phyloP scores from a whole-genome alignment of 2,113 vertebrate genomes.

The Physeter macrocephalus region DNA sequence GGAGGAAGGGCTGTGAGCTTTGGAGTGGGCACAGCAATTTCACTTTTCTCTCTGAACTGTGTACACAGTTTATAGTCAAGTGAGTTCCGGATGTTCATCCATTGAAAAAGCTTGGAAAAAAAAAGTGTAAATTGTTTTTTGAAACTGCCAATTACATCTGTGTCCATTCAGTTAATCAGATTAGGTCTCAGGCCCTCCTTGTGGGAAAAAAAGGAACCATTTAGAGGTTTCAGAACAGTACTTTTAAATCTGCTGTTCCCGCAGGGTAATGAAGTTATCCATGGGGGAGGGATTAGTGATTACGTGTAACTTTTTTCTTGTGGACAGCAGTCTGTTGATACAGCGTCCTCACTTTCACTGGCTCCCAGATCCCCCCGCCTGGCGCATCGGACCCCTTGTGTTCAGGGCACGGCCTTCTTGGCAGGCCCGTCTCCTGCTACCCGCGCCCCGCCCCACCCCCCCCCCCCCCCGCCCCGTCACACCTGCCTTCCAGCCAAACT shows the following conservation, averaged over 20 bases:
- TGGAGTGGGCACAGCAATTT: accelerated
- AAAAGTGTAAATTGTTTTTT: not conserved
- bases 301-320: not conserved
- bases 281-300: accelerated
- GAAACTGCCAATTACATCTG: not conserved
- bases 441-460: no score
- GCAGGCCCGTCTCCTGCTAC: accelerated
- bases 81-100: not conserved
- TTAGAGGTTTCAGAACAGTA: not conserved
- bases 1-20: not conserved
- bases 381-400: not conserved
- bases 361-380: not conserved
- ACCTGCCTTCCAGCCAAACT: no score
- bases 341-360: not conserved
- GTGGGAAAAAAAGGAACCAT: not conserved
- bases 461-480: no score
- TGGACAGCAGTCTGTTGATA: not conserved
- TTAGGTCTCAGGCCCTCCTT: not conserved
- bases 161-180: not conserved
- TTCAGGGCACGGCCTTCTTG: accelerated
- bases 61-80: not conserved
- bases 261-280: not conserved
- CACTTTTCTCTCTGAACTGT: not conserved
- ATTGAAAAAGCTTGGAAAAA: not conserved
- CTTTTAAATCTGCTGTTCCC: not conserved